Evolutionary conservation across 2,888 invertebrate species (phyloP), one percentile per base, ranked within the genome.

Genomic region (Chrysotoxum bicinctum): DNA sequence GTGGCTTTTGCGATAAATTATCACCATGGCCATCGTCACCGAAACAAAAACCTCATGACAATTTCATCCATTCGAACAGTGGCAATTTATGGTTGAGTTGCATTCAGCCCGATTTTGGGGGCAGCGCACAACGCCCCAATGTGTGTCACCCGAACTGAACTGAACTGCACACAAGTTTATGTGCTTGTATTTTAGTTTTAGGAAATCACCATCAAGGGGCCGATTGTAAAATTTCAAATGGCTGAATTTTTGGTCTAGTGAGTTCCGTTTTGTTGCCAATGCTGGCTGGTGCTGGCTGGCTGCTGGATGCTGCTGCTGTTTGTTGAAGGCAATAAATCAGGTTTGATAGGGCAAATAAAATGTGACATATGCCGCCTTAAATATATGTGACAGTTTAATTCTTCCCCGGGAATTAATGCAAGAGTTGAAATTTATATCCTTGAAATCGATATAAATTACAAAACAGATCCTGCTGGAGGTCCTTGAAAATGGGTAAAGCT

Each of bases 311-410:
- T 70, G 50, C 10, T 75, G 43, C 66, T 40, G 26, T 26, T 6
- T 26, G 26, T 26, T 26, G 62, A 54, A 77, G 54, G 66, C 66
- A 77, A 88, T 88, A 88, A 88, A 88, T 88, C 87, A 87, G 87
- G 87, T 88, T 88, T 88, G 88, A 88, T 88, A 88, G 87, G 87
- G 87, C 86, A 88, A 87, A 87, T 87, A 88, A 86, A 86, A 82
- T 86, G 86, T 88, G 88, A 88, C 88, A 88, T 88, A 88, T 88
- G 87, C 87, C 85, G 87, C 87, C 87, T 88, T 87, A 87, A 88
- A 88, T 88, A 88, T 88, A 88, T 88, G 88, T 88, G 88, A 88
- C 88, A 88, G 88, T 88, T 88, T 88, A 88, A 88, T 88, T 88
- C 88, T 86, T 85, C 84, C 82, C 77, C 86, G 74, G 82, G 86